Base-by-base conservation (phyloP, 2,888 invertebrate genomes). In the Lithophane socia region DNA sequence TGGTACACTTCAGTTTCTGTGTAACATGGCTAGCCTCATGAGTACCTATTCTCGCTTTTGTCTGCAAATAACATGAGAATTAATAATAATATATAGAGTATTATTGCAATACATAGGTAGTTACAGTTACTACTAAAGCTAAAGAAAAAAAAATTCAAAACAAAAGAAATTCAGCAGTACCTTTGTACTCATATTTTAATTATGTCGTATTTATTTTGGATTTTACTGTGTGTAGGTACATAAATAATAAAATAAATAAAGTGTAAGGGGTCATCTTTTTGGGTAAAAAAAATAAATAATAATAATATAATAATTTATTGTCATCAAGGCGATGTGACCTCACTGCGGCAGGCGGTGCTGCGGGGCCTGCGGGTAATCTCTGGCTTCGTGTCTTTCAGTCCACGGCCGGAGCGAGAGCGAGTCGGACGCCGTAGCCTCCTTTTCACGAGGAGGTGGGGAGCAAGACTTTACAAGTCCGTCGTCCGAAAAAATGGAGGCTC, bases 21-120 rank as follows among this genome's bases (percentile, higher is more conserved):
- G 0, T 8, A 49, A 0, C 12, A n/a, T 77, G 65, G 10, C 0
- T 3, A 13, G 12, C 18, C 44, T 83, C 80, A 61, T 80, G 80
- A 0, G 0, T 0, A 3, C 0, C 0, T 44, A 82, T 0, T 2
- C 0, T 0, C 0, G 0, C 0, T 24, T 5, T n/a, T 10, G 12
- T 0, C 80, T 80, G 79, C 0, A 54, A 84, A 71, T 67, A 65
- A 68, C 9, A 42, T 73, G 18, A 18, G 10, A 21, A 10, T 29
- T 29, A 29, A 29, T 29, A 29, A 29, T 29, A 29, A 29, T 1
- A 29, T n/a, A n/a, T n/a, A 29, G 29, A 29, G 29, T 29, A 65
- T 56, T 70, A 47, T 21, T 13, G 29, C 8, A 49, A n/a, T 29
- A 29, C 29, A 29, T 47, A 68, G 7, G 29, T 47, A 24, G 9